Percentiles rank a stretch among this genome's conserved stretches.
phyloP scores from a whole-genome alignment of 2,113 vertebrate species.

The Myrmecobius fasciatus region DNA sequence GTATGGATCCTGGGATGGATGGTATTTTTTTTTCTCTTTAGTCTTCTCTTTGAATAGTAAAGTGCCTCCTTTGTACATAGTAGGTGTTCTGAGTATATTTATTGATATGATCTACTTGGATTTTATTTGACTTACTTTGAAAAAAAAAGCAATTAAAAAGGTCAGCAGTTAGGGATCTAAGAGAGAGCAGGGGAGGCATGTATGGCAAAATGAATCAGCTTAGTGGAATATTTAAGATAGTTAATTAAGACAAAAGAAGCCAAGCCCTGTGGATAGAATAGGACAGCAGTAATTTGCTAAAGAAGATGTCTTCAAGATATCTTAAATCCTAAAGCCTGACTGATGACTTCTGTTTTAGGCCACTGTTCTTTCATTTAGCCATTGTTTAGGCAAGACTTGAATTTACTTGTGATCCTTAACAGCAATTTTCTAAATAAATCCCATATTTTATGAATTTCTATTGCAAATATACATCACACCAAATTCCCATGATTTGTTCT shows the following conservation, averaged over 20 bases:
- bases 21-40: not conserved
- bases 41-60: not conserved
- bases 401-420: conserved; percentile 33
- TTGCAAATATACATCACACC: conserved; percentile 41
- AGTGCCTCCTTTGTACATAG: not conserved
- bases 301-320: not conserved
- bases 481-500: conserved; percentile 28
- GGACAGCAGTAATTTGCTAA: conserved; percentile 11
- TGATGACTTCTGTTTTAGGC: not conserved
- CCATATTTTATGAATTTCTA: conserved; percentile 42
- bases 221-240: not conserved
- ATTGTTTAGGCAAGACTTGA: not conserved
- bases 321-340: not conserved
- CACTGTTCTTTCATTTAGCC: conserved; percentile 13
- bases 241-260: not conserved
- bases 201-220: not conserved
- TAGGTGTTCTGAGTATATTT: not conserved
- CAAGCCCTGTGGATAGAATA: not conserved
- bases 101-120: conserved; percentile 30
- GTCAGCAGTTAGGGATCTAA: too few species aligned
- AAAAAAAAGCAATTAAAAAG: not conserved
- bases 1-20: not conserved
- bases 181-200: not conserved
- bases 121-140: too few species aligned
- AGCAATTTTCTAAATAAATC: conserved; percentile 45